Evolutionary conservation across 2,888 invertebrate species (phyloP).

Genomic region (Adelognathus sp.): DNA sequence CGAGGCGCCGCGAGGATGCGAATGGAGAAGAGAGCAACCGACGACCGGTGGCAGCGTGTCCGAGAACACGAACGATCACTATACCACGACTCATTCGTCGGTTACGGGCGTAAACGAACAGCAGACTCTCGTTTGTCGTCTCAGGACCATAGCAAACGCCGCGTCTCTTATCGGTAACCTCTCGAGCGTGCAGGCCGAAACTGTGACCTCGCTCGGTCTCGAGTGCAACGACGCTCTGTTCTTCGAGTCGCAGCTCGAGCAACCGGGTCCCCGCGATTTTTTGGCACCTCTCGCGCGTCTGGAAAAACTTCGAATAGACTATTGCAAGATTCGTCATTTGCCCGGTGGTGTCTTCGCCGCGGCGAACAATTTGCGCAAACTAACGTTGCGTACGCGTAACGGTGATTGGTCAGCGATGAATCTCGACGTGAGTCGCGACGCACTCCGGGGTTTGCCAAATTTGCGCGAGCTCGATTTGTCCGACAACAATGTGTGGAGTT

Average conservation of each 20-base stretch:
- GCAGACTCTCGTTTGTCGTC: constrained; percentile 86
- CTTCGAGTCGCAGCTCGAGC: constrained; percentile 87
- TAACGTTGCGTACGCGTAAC: constrained; percentile 89
- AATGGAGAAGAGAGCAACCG: constrained; percentile 85
- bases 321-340: constrained; percentile 89
- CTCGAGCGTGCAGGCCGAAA: constrained; percentile 86
- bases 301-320: constrained; percentile 87
- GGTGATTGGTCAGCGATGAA: constrained; percentile 91
- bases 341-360: constrained; percentile 87
- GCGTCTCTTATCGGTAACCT: constrained; percentile 87
- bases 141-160: constrained; percentile 88
- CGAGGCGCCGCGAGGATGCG: constrained; percentile 88
- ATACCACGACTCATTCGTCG: background rate
- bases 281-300: constrained; percentile 86
- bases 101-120: constrained; percentile 62
- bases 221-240: constrained; percentile 90
- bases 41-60: constrained; percentile 82
- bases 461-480: constrained; percentile 87
- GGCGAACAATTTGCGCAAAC: constrained; percentile 85
- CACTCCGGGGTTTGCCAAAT: constrained; percentile 87
- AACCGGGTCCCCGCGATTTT: constrained; percentile 82
- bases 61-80: constrained; percentile 78
- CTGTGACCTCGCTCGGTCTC: constrained; percentile 86
- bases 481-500: constrained; percentile 90
- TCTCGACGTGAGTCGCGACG: constrained; percentile 88